Evolutionary conservation across 2,113 vertebrate genomes (phyloP).

Genomic region (Odontophorus gujanensis): DNA sequence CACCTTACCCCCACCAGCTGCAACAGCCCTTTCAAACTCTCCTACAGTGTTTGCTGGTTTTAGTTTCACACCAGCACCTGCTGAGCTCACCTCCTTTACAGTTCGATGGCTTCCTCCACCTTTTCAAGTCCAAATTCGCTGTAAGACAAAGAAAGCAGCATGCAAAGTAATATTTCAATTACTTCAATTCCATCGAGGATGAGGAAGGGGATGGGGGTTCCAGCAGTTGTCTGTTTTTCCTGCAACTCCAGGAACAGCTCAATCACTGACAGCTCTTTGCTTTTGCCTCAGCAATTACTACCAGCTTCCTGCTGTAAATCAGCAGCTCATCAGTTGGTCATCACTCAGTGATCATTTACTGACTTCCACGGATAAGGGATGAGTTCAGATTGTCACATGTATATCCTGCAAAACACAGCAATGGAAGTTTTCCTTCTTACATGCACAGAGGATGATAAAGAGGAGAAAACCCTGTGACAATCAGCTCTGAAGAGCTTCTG

Average conservation of each 20-base stretch:
- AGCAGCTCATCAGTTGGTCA: conserved; percentile 29
- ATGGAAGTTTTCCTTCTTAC: not conserved
- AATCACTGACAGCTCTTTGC: not conserved
- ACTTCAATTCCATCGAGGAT: not conserved
- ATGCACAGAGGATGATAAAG: not conserved
- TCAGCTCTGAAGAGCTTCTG: not conserved
- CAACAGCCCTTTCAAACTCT: not conserved
- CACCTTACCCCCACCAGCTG: not conserved
- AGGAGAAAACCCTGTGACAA: not conserved
- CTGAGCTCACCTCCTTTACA: not conserved
- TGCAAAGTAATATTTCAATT: not conserved
- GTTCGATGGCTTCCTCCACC: accelerated
- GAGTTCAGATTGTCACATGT: not conserved
- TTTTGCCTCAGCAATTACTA: conserved; percentile 43
- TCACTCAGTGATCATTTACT: conserved; percentile 18
- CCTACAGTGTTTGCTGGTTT: conserved; percentile 20
- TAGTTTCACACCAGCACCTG: conserved; percentile 39
- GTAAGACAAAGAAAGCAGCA: not conserved
- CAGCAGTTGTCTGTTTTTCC: not conserved
- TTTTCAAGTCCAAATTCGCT: not conserved
- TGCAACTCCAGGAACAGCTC: conserved; percentile 21
- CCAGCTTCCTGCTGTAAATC: conserved; percentile 60
- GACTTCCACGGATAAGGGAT: conserved; percentile 34
- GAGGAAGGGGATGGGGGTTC: not conserved
- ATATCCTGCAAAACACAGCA: not conserved